phyloP scores from a whole-genome alignment of 2,888 invertebrate species.

The Isoperla grammatica region DNA sequence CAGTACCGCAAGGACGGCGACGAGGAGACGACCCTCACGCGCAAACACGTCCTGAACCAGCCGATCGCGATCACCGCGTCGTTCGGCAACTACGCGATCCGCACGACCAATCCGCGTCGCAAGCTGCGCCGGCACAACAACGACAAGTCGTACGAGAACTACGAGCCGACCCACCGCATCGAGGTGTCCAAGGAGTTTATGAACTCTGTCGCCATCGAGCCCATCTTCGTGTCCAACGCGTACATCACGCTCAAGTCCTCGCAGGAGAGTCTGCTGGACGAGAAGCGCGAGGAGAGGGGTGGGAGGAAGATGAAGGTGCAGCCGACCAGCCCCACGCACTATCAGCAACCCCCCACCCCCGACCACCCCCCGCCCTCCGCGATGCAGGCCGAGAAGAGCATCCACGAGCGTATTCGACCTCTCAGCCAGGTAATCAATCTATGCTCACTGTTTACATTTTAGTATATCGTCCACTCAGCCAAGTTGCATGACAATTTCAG shows the following conservation, averaged over 20 bases:
- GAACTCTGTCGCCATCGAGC: slow-evolving; percentile 43
- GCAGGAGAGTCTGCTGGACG: slow-evolving; percentile 56
- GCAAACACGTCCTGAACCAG: slow-evolving; percentile 47
- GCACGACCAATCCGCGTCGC: slow-evolving; percentile 65
- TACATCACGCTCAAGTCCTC: slow-evolving; percentile 54
- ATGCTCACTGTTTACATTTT: neutral
- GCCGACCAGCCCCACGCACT: slow-evolving; percentile 84
- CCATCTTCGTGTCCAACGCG: slow-evolving; percentile 49
- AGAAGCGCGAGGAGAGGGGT: slow-evolving; percentile 36
- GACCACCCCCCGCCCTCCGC: slow-evolving; percentile 93
- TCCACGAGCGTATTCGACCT: slow-evolving; percentile 84
- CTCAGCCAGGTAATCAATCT: slow-evolving; percentile 67
- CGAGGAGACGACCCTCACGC: slow-evolving; percentile 46
- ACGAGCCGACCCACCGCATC: slow-evolving; percentile 49
- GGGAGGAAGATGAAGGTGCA: slow-evolving; percentile 45
- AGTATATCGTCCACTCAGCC: too few species aligned
- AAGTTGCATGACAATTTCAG: neutral
- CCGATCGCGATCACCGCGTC: slow-evolving; percentile 68
- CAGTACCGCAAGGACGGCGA: slow-evolving; percentile 44
- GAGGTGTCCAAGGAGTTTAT: slow-evolving; percentile 44
- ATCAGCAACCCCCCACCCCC: slow-evolving; percentile 87
- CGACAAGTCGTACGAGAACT: slow-evolving; percentile 55
- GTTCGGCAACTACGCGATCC: slow-evolving; percentile 65
- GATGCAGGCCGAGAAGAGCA: slow-evolving; percentile 79
- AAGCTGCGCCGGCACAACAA: slow-evolving; percentile 55